These are phyloP conservation scores for Eumerus sabulonum DNA, from an alignment of 2,888 invertebrate genomes.

Conservation along the genomic window DNA sequence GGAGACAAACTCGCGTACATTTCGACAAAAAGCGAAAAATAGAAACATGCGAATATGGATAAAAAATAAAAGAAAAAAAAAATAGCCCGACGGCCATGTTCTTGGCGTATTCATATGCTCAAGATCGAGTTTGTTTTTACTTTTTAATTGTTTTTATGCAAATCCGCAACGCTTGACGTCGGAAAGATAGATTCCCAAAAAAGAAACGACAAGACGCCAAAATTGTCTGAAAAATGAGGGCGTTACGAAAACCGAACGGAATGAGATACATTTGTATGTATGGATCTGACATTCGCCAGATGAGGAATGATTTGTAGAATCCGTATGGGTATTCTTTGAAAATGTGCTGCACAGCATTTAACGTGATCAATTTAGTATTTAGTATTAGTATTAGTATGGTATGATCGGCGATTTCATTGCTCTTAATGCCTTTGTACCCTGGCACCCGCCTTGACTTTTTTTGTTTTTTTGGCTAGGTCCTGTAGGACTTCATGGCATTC, in stretches of 20 bases:
- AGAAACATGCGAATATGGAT: background rate
- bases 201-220: constrained; percentile 8
- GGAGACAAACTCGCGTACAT: background rate
- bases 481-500: too few relatives aligned
- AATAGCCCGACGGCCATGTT: constrained; percentile 28
- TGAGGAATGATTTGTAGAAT: constrained; percentile 4
- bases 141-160: constrained; percentile 1
- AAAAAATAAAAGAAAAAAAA: too few relatives aligned
- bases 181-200: constrained; percentile 1
- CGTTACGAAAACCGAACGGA: constrained; percentile 33
- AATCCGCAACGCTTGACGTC: constrained; percentile 7
- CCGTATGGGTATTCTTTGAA: constrained; percentile 1
- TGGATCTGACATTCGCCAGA: constrained; percentile 8
- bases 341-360: constrained; percentile 25
- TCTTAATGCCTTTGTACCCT: too few relatives aligned
- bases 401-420: too few relatives aligned
- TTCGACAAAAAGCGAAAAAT: constrained; percentile 14
- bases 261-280: constrained; percentile 31
- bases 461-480: too few relatives aligned
- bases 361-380: too few relatives aligned
- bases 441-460: too few relatives aligned
- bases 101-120: background rate
- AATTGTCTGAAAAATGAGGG: constrained; percentile 51
- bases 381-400: too few relatives aligned
- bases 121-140: background rate